A percentile compares a stretch with the other conserved stretches of the same genome.
phyloP scores from a whole-genome alignment of 1,140 invertebrate genomes.

The Heterodera schachtii region DNA sequence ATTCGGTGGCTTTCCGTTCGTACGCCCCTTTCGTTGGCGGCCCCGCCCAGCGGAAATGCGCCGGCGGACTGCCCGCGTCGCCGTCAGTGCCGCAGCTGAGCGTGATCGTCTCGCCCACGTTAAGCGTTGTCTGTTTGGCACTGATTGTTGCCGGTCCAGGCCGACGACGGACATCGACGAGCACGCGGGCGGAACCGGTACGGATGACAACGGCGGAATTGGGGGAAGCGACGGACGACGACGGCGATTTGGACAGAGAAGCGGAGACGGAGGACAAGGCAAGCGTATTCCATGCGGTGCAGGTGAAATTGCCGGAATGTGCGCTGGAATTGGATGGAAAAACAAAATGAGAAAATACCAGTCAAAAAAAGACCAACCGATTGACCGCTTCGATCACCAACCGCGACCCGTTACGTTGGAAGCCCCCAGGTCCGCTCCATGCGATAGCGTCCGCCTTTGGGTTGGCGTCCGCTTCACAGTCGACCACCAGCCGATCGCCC shows the following conservation, averaged over 20 bases:
- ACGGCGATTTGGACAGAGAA: background rate
- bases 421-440: slow-evolving; percentile 49
- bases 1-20: slow-evolving; percentile 13
- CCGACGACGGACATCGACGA: slow-evolving; percentile 43
- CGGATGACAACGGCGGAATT: slow-evolving; percentile 22
- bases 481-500: slow-evolving; percentile 48
- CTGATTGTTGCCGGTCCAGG: slow-evolving; percentile 43
- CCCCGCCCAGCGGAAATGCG: slow-evolving; percentile 41
- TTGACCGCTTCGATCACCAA: slow-evolving; percentile 40
- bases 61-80: slow-evolving; percentile 49
- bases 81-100: slow-evolving; percentile 37
- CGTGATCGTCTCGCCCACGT: slow-evolving; percentile 37
- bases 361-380: slow-evolving; percentile 27
- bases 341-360: background rate
- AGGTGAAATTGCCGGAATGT: slow-evolving; percentile 49
- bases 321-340: slow-evolving; percentile 27
- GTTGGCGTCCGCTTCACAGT: slow-evolving; percentile 47
- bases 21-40: slow-evolving; percentile 22
- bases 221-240: background rate
- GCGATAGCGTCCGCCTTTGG: slow-evolving; percentile 37
- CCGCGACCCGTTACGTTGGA: slow-evolving; percentile 35
- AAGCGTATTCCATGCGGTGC: slow-evolving; percentile 42
- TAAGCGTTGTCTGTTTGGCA: slow-evolving; percentile 23
- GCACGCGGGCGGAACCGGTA: slow-evolving; percentile 29
- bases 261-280: slow-evolving; percentile 27